Percentiles rank a stretch among this genome's conserved stretches.
Conservation (phyloP, 2,113 vertebrate genomes). For the Hucho hucho region DNA sequence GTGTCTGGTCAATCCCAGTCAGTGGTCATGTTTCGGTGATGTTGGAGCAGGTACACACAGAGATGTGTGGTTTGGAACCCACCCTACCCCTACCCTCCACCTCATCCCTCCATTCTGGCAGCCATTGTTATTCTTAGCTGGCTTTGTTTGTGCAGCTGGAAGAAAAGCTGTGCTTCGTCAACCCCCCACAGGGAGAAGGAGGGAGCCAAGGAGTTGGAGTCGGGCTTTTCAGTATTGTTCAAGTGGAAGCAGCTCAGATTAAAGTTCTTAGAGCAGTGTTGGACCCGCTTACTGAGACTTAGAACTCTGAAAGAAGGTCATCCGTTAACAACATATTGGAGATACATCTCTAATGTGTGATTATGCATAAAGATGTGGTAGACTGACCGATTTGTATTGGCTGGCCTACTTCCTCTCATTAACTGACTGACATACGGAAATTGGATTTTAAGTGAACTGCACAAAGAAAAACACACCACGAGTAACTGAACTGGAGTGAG, state of each 20-base stretch:
- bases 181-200: constrained; percentile 51
- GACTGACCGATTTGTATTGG: background rate
- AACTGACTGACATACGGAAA: constrained; percentile 20
- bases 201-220: constrained; percentile 32
- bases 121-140: constrained; percentile 62
- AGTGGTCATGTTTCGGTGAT: constrained; percentile 13
- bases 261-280: constrained; percentile 16
- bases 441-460: background rate
- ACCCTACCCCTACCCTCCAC: background rate
- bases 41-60: constrained; percentile 59
- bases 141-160: constrained; percentile 80
- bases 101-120: constrained; percentile 40
- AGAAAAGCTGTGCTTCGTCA: constrained; percentile 57
- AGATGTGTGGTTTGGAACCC: constrained; percentile 47
- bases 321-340: constrained; percentile 15
- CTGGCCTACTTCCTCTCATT: constrained; percentile 34
- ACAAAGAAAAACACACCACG: background rate
- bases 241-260: constrained; percentile 20
- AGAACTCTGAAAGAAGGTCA: constrained; percentile 21
- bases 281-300: constrained; percentile 24
- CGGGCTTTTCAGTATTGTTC: constrained; percentile 41
- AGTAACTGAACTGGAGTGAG: constrained; percentile 29
- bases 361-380: constrained; percentile 23
- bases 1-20: constrained; percentile 42
- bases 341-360: constrained; percentile 11